These are phyloP conservation scores for Anas platyrhynchos DNA, from an alignment of 2,113 vertebrate genomes.

Conservation along the genomic window DNA sequence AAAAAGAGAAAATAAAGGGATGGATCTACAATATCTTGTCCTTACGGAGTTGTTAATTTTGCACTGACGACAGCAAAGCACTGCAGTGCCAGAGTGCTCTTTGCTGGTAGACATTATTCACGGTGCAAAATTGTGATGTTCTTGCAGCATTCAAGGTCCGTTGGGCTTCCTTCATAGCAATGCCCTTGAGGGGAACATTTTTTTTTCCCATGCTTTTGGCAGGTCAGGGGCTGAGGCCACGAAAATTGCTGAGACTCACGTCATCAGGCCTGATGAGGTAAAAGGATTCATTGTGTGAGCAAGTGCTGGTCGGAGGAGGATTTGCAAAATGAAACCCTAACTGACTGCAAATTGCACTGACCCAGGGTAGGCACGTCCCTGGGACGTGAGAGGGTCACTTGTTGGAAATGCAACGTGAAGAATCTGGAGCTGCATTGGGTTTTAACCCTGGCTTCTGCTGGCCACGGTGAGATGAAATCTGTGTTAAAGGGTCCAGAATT, in stretches of 20 bases:
- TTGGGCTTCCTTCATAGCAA: not conserved
- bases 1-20: not conserved
- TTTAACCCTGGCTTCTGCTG: not conserved
- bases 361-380: not conserved
- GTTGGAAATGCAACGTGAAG: not conserved
- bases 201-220: not conserved
- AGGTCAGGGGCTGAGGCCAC: not conserved
- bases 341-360: not conserved
- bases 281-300: constrained; percentile 38
- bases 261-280: constrained; percentile 1
- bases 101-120: constrained; percentile 8
- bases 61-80: not conserved
- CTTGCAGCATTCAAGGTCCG: not conserved
- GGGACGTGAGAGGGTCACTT: not conserved
- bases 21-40: not conserved
- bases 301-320: not conserved
- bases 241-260: not conserved
- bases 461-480: not conserved
- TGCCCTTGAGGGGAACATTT: not conserved
- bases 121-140: fast-evolving
- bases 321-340: constrained; percentile 3
- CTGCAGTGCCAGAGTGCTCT: not conserved
- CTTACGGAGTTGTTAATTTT: not conserved
- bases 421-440: not conserved
- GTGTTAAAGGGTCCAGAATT: not conserved